Conservation (phyloP, 2,888 invertebrate genomes). For the Cephus rjabovi region DNA sequence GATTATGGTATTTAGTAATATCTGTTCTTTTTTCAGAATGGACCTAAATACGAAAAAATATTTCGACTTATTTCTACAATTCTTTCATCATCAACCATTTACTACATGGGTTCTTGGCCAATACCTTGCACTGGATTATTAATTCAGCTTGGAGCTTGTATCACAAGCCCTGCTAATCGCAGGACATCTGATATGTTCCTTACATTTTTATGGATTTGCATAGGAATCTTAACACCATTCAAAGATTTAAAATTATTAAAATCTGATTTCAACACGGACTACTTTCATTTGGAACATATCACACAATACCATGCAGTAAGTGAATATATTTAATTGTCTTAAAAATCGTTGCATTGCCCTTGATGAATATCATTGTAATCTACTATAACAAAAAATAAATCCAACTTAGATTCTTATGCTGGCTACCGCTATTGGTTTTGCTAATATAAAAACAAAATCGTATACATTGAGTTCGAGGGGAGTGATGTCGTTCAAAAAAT, state of each 20-base stretch:
- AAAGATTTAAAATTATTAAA: constrained; percentile 41
- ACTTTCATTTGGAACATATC: constrained; percentile 39
- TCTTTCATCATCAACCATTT: constrained; percentile 43
- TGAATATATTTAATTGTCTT: constrained; percentile 7
- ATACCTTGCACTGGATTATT: constrained; percentile 51
- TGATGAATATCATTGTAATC: neutral
- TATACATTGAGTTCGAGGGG: constrained; percentile 25
- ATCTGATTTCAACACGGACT: constrained; percentile 32
- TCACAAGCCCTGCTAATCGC: constrained; percentile 31
- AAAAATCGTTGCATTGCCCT: neutral
- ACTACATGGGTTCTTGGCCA: constrained; percentile 40
- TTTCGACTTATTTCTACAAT: constrained; percentile 48
- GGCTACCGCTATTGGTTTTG: constrained; percentile 28
- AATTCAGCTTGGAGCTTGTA: constrained; percentile 48
- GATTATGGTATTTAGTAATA: neutral
- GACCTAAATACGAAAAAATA: constrained; percentile 43
- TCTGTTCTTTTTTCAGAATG: constrained; percentile 41
- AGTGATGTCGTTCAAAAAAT: constrained; percentile 53
- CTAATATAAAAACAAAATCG: constrained; percentile 43
- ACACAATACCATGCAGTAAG: constrained; percentile 54
- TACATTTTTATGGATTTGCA: constrained; percentile 54
- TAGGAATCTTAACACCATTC: constrained; percentile 40
- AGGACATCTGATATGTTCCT: constrained; percentile 45
- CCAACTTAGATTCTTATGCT: neutral
- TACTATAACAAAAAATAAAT: neutral